Conservation (phyloP, 2,113 vertebrate species). For the Erythrocebus patas region DNA sequence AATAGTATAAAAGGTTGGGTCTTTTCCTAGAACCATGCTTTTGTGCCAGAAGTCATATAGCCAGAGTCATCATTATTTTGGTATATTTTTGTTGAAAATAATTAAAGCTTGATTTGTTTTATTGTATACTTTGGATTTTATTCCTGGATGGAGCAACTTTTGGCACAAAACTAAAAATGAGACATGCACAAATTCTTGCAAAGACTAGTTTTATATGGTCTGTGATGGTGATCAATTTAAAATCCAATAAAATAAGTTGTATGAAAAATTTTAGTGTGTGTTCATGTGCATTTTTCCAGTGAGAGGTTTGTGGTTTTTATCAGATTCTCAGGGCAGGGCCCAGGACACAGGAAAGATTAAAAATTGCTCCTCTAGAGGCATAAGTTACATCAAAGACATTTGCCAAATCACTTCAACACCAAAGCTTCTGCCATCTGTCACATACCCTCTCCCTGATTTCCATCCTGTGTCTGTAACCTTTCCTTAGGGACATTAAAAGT, state of each 20-base stretch:
- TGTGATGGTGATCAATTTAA: conserved; percentile 18
- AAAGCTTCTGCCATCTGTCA: background rate
- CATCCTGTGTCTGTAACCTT: background rate
- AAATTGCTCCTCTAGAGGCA: background rate
- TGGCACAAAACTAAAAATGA: background rate
- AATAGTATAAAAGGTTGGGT: background rate
- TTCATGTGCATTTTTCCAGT: background rate
- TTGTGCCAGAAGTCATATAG: background rate
- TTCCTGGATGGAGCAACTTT: conserved; percentile 15
- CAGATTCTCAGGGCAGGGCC: background rate
- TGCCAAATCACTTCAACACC: background rate
- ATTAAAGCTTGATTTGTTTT: conserved; percentile 9
- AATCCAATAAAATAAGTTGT: background rate
- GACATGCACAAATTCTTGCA: background rate
- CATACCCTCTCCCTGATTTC: background rate
- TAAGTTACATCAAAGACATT: background rate
- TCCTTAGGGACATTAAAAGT: background rate
- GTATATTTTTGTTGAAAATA: conserved; percentile 13
- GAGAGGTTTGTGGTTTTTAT: background rate
- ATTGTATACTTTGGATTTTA: conserved; percentile 25
- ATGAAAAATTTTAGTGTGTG: background rate
- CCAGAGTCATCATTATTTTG: background rate
- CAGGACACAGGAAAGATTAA: background rate
- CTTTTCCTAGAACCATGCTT: background rate
- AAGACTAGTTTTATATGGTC: background rate